A percentile compares a stretch with the other conserved stretches of the same genome.
Conservation (phyloP, 1,140 invertebrate genomes). For the Colletes gigas region DNA sequence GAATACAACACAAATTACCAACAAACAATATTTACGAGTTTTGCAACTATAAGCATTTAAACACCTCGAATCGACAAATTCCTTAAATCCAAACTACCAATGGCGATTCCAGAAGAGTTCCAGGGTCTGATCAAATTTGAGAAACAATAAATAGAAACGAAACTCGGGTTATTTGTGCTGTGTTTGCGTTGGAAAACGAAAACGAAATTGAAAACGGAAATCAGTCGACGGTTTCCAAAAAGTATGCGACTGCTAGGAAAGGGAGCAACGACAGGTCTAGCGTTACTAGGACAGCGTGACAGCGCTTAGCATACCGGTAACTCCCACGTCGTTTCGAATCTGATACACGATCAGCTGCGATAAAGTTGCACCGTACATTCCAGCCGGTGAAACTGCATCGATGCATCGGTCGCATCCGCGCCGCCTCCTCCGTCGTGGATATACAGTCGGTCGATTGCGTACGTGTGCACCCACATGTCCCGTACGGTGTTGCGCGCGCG, state of each 20-base stretch:
- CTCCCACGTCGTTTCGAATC: constrained; percentile 22
- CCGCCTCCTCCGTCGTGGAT: not conserved
- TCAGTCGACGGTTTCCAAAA: not conserved
- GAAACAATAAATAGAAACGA: no score
- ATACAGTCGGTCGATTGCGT: constrained; percentile 24
- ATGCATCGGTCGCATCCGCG: constrained; percentile 32
- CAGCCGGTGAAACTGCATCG: constrained; percentile 19
- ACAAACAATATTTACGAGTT: no score
- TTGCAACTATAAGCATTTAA: no score
- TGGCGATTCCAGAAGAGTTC: no score
- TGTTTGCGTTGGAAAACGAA: no score
- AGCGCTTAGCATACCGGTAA: not conserved
- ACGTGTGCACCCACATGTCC: constrained; percentile 31
- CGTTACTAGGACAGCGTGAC: constrained; percentile 11
- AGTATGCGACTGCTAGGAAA: not conserved
- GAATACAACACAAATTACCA: no score
- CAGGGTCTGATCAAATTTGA: no score
- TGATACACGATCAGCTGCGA: constrained; percentile 45
- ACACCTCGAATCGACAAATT: no score
- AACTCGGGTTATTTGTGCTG: no score
- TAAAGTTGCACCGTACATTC: constrained; percentile 50
- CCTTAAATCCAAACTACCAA: no score
- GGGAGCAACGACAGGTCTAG: not conserved
- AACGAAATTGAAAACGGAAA: not conserved
- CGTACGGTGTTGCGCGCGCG: constrained; percentile 13